These are phyloP conservation scores for Lerema accius DNA, from an alignment of 1,140 invertebrate species.

Conservation along the genomic window DNA sequence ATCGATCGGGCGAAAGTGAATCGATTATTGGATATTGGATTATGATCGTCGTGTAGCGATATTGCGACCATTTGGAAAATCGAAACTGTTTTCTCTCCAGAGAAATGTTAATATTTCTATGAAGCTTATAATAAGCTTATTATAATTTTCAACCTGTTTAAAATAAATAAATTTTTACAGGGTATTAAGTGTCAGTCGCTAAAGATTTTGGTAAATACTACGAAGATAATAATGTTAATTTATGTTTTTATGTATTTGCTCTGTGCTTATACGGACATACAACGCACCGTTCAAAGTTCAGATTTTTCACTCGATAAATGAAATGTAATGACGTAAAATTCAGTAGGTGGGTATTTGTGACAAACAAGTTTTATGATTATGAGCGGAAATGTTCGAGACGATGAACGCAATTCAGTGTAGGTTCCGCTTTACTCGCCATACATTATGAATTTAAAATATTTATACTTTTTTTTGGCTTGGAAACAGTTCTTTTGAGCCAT, in stretches of 20 bases:
- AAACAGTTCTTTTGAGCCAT: not conserved
- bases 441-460: conserved; percentile 3
- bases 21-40: conserved; percentile 58
- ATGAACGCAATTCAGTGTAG: conserved; percentile 8
- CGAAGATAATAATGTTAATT: too few relatives aligned
- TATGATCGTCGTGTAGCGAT: conserved; percentile 44
- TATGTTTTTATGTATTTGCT: too few relatives aligned
- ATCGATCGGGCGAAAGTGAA: conserved; percentile 72
- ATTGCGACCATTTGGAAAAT: conserved; percentile 33
- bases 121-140: conserved; percentile 22
- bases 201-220: too few relatives aligned
- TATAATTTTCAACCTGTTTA: too few relatives aligned
- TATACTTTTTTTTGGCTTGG: conserved; percentile 5
- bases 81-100: conserved; percentile 31
- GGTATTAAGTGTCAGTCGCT: too few relatives aligned
- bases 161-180: too few relatives aligned
- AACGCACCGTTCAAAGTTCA: too few relatives aligned
- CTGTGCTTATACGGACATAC: too few relatives aligned
- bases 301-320: not conserved
- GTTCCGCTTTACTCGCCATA: conserved; percentile 8
- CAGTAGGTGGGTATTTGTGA: not conserved
- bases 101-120: conserved; percentile 9
- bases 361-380: conserved; percentile 7
- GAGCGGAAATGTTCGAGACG: conserved; percentile 16
- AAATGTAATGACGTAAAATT: not conserved